Base-by-base conservation (phyloP, 2,888 invertebrate genomes). In the Catocala fraxini region DNA sequence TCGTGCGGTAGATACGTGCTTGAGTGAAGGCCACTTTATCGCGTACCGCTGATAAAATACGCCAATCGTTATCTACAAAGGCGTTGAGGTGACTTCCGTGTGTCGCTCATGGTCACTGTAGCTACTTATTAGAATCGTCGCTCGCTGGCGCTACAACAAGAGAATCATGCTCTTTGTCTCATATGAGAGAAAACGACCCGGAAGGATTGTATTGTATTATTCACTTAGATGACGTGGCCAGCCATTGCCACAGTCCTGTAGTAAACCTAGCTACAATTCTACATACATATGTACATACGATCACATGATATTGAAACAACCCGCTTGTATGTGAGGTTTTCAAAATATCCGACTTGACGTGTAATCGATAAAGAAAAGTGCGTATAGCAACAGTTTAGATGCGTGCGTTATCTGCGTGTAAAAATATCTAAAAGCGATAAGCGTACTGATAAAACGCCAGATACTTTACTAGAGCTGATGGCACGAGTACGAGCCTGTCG, bases 51-150 rank as follows among this genome's bases (percentile, higher is more conserved):
- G 77, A 77, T 77, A 77, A 73, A 73, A 65, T 77, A 69, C 68
- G 66, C 68, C 71, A 77, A 73, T 63, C 73, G 71, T 77, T 93
- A 91, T 91, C 90, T 89, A 84, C 77, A 82, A 83, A 86, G 85
- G 80, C 82, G 83, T 79, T 80, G 83, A 88, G 84, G 82, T 84
- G 71, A 88, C 90, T 94, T 94, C 93, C 94, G 92, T 86, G 84
- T 91, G 80, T 78, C 63, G 79, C 85, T 89, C 89, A 89, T 73
- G 89, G 91, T 82, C 90, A 84, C 77, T 77, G 77, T 83, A 83
- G 82, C 82, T 83, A 83, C 76, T 81, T 84, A 83, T 84, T 84
- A 85, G 74, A 80, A 73, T 58, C 76, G 79, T 78, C 74, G 80
- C 68, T 76, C 74, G 15, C 10, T 48, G 33, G 12, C 35, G n/a